Base-by-base conservation (phyloP, 2,888 invertebrate genomes). In the Laothoe populi region DNA sequence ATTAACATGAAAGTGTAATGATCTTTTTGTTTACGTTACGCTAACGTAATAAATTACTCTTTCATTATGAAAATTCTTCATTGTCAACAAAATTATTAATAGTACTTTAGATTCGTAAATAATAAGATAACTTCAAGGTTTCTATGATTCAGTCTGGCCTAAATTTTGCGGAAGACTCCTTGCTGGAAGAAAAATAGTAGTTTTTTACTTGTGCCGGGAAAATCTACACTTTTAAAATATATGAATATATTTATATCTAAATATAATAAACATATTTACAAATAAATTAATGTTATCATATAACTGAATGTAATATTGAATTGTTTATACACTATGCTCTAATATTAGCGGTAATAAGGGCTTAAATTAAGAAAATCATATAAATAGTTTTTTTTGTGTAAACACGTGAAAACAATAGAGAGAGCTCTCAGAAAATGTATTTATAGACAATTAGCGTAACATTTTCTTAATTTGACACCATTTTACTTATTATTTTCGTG, bases 1-100 rank as follows among this genome's bases (percentile, higher is more conserved):
- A 53, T 53, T 53, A 21, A 53, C 19, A 35, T 53, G 53, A 53
- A 53, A 53, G 53, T 53, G 53, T 19, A 53, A 53, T 53, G 11
- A 11, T 53, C 31, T 35, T 31, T 53, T 53, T 31, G 31, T 53
- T 31, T 53, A 19, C 31, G 35, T 11, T 35, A 16, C 19, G 19
- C 19, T 31, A 16, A 3, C 4, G 31, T 53, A 35, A 35, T 53
- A 10, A 35, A 35, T 53, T 35, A 0, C 19, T 44, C 7, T 44
- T 44, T 44, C 44, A 19, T 44, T 44, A 44, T 19, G 44, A 44
- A 44, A 44, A 44, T 44, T 44, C 44, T 19, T 44, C 44, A 44
- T 44, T 44, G 44, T 44, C 44, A 16, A 44, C 19, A 44, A 13
- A 44, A 44, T 19, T 44, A 19, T 44, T 44, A 40, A 40, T 40